Percentiles rank a stretch among this genome's conserved stretches.
phyloP scores from a whole-genome alignment of 2,797 vertebrate genomes.

The Coregonus suidteri region DNA sequence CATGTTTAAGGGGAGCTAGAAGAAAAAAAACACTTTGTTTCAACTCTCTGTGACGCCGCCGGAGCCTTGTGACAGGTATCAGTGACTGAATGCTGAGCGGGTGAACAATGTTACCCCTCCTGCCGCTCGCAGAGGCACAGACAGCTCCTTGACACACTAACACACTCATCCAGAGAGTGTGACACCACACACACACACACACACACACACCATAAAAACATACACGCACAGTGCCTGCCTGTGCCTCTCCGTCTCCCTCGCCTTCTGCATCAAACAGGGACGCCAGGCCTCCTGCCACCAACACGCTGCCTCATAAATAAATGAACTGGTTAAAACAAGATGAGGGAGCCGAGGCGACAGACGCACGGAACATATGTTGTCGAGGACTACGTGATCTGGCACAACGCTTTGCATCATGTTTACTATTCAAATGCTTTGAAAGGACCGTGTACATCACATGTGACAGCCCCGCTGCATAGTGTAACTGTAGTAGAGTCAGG shows the following conservation, averaged over 20 bases:
- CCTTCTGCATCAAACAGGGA: not conserved
- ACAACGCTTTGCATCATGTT: too few relatives aligned
- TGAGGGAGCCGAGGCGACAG: constrained; percentile 72
- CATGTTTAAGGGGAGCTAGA: not conserved
- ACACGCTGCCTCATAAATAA: constrained; percentile 64
- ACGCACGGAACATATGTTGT: constrained; percentile 63
- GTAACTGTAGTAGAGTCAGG: too few relatives aligned
- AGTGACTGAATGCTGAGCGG: not conserved
- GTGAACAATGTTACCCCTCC: not conserved
- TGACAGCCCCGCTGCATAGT: too few relatives aligned
- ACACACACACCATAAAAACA: not conserved
- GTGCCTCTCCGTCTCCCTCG: constrained; percentile 3
- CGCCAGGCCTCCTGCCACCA: not conserved
- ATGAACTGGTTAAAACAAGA: constrained; percentile 74
- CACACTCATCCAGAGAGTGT: not conserved
- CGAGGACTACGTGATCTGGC: constrained; percentile 69
- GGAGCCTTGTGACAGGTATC: not conserved
- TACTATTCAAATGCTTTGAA: too few relatives aligned
- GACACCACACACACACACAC: not conserved
- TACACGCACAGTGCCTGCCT: not conserved
- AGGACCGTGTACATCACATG: too few relatives aligned
- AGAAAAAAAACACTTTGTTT: constrained; percentile 34
- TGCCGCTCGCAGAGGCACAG: not conserved
- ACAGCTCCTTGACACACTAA: not conserved
- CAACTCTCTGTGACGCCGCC: constrained; percentile 23